Percentiles rank a stretch among this genome's conserved stretches.
phyloP scores from a whole-genome alignment of 2,888 invertebrate genomes.

The Tholera decimalis region DNA sequence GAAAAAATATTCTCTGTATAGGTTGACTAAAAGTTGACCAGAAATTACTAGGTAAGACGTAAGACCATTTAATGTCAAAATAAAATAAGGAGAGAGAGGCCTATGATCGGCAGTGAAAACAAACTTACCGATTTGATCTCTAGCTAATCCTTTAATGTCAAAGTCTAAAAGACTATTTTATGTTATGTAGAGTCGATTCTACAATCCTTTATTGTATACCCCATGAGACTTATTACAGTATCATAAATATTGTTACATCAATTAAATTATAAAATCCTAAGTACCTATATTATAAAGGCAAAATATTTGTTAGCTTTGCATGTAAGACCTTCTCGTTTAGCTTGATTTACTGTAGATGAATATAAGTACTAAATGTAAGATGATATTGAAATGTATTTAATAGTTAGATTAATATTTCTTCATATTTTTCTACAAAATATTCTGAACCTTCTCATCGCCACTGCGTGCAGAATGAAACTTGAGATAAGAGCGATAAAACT shows the following conservation, averaged over 20 bases:
- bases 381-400: constrained; percentile 69
- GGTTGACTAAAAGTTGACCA: constrained; percentile 65
- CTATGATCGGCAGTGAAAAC: constrained; percentile 45
- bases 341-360: constrained; percentile 69
- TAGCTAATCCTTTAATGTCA: constrained; percentile 47
- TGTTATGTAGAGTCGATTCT: constrained; percentile 42
- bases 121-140: constrained; percentile 42
- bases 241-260: constrained; percentile 54
- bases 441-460: constrained; percentile 59
- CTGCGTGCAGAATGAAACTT: background rate
- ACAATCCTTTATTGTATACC: constrained; percentile 48
- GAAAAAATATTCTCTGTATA: constrained; percentile 47
- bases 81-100: constrained; percentile 55
- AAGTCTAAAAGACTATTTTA: constrained; percentile 65
- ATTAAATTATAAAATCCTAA: constrained; percentile 46
- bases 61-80: constrained; percentile 57
- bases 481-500: constrained; percentile 5
- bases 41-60: constrained; percentile 59
- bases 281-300: constrained; percentile 55
- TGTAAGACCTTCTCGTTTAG: constrained; percentile 67
- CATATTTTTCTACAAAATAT: constrained; percentile 87
- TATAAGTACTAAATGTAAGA: constrained; percentile 73
- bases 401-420: constrained; percentile 84
- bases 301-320: constrained; percentile 68
- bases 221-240: constrained; percentile 63